These are phyloP conservation scores for Forficula auricularia DNA, from an alignment of 1,140 invertebrate genomes.

Conservation along the genomic window DNA sequence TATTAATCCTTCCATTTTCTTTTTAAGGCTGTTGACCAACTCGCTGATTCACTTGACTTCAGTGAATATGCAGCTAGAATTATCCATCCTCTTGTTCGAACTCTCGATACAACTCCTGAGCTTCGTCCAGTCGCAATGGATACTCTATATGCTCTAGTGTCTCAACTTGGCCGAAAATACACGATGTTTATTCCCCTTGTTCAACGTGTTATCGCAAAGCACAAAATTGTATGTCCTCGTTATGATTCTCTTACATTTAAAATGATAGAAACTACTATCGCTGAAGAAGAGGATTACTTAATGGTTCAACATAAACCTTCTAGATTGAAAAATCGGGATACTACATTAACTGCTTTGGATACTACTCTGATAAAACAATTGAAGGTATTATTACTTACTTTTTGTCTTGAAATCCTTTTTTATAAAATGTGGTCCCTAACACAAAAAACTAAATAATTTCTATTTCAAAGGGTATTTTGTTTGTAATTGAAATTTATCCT, in stretches of 20 bases:
- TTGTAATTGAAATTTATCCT: no score
- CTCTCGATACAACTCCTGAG: conserved; percentile 65
- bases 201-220: conserved; percentile 62
- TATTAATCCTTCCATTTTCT: no score
- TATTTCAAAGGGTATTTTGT: no score
- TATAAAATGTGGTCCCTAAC: neutral
- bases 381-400: conserved; percentile 3
- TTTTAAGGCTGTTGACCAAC: conserved; percentile 80
- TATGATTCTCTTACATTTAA: conserved; percentile 61
- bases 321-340: conserved; percentile 38
- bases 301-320: conserved; percentile 31
- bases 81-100: conserved; percentile 72
- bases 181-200: conserved; percentile 84
- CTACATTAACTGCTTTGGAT: conserved; percentile 40
- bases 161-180: conserved; percentile 79
- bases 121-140: conserved; percentile 72
- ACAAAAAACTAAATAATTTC: no score
- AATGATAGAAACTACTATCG: conserved; percentile 46
- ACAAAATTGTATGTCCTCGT: conserved; percentile 60
- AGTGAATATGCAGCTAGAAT: conserved; percentile 82
- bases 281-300: conserved; percentile 44
- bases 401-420: conserved; percentile 1
- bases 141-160: conserved; percentile 68
- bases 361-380: conserved; percentile 49
- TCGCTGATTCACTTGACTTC: conserved; percentile 82